Base-by-base conservation (phyloP, 2,797 vertebrate genomes). In the Petrocephalus schoutedeni region DNA sequence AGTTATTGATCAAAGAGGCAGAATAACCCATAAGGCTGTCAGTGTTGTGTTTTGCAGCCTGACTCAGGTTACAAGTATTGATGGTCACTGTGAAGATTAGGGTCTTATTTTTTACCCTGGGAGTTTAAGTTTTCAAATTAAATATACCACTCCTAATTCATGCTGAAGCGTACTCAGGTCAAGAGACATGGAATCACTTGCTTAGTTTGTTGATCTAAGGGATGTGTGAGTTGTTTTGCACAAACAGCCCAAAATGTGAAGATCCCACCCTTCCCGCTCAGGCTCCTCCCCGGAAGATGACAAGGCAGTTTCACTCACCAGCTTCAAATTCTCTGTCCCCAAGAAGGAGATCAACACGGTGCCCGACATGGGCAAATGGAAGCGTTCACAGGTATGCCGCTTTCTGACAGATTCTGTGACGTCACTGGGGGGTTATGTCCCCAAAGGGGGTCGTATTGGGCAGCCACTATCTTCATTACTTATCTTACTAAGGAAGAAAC, bases 331-430 rank as follows among this genome's bases (percentile, higher is more conserved):
- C 92, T 95, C 97, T 93, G 90, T 98, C 83, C 98, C 98, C 23
- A 98, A 94, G 92, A 99, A 99, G 91, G 98, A 99, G 93, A 99
- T 99, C 92, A 97, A 96, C 87, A 96, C 97, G 92, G 97, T 98
- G 61, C 95, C 97, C 0, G 97, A 99, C 92, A 99, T 99, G 98
- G 96, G 95, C 88, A 99, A 99, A 91, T 99, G 98, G 98, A 99
- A 98, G 87, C 94, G 97, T 8, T 99, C 98, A 74, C 97, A 98
- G 95, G 94, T 97, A 86, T 86, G 23, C 41, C 45, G 12, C 19
- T 51, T 21, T 49, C 14, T 21, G 3, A n/a, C 57, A 23, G 10
- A 28, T 21, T 36, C 12, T 32, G 28, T 82, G 77, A 82, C 49
- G 9, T 51, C 19, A 19, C 2, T 7, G 71, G 77, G 19, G 41